A percentile compares a stretch with the other conserved stretches of the same genome.
These are phyloP conservation scores for Alca torda DNA, from an alignment of 2,797 vertebrate genomes.

Conservation along the genomic window DNA sequence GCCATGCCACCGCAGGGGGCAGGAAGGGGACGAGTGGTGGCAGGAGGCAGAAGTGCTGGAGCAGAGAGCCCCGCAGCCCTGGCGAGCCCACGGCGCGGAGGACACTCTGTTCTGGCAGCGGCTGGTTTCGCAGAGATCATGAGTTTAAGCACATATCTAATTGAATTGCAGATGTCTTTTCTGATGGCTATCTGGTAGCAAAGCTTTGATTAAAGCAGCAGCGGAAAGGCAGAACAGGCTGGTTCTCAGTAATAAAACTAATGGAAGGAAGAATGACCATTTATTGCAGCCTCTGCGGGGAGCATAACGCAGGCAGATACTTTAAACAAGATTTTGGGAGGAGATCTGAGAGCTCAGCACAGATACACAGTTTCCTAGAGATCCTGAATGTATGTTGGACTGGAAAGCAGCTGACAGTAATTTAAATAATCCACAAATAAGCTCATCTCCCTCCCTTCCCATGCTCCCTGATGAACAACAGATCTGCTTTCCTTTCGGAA, in stretches of 20 bases:
- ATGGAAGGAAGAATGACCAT: background rate
- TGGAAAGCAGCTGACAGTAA: background rate
- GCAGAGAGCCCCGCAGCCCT: background rate
- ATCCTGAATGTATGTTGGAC: background rate
- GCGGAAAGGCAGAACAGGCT: conserved; percentile 8
- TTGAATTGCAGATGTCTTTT: conserved; percentile 64
- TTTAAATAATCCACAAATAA: background rate
- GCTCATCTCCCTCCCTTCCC: background rate
- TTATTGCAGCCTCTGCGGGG: background rate
- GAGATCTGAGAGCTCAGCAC: background rate
- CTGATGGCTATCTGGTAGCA: conserved; percentile 47
- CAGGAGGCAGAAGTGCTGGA: background rate
- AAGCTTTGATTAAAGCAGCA: conserved; percentile 34
- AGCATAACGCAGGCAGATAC: background rate
- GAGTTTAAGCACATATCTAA: conserved; percentile 41
- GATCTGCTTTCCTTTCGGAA: background rate
- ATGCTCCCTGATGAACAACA: background rate
- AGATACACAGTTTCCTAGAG: background rate
- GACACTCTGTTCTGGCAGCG: background rate
- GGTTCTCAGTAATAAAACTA: conserved; percentile 28
- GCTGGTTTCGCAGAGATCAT: background rate
- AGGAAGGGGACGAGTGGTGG: accelerated
- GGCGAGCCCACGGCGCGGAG: accelerated
- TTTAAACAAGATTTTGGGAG: background rate
- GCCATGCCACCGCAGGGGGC: background rate